Base-by-base conservation (phyloP, 2,888 invertebrate genomes). In the Ectropis crepuscularia region DNA sequence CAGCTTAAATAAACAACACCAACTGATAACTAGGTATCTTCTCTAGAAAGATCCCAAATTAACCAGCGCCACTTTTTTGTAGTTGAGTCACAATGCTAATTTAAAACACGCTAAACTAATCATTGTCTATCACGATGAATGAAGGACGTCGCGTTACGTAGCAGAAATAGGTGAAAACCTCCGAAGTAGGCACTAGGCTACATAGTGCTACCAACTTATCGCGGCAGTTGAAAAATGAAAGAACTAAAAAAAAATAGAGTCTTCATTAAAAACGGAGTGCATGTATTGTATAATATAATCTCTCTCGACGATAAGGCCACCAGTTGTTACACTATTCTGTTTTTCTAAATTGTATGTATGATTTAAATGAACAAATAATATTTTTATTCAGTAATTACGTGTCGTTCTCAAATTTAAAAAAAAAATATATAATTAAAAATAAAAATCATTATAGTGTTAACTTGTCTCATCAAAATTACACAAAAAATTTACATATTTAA, bases 131-230 rank as follows among this genome's bases (percentile, higher is more conserved):
- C 43, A 38, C 36, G 42, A 43, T 53, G 16, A 58, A 53, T 28
- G 48, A 58, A 57, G 53, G 53, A 39, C 49, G 11, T 12, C 12
- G 43, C 16, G 47, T 51, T 37, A n/a, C 41, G 12, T 49, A 53
- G 50, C 41, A 11, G 49, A 54, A 54, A 63, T 54, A 58, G 43
- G 11, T 47, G 45, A 54, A 58, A 53, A 59, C 11, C 57, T 47
- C 45, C 41, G 6, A 57, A 0, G 12, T 5, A 50, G 41, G 51
- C 51, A 41, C 9, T 9, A 50, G 41, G 51, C 51, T 16, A 16
- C 0, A 39, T 6, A 11, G 11, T 10, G 41, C 16, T 7, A 41
- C 41, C 16, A 51, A 10, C 6, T 6, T 41, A 39, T 41, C 10
- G 5, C 16, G 0, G 16, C 6, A 6, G n/a, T 41, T 42, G 5